Percentiles rank a stretch among this genome's conserved stretches.
These are phyloP conservation scores for Osmoderma eremita DNA, from an alignment of 2,888 invertebrate genomes.

Conservation along the genomic window DNA sequence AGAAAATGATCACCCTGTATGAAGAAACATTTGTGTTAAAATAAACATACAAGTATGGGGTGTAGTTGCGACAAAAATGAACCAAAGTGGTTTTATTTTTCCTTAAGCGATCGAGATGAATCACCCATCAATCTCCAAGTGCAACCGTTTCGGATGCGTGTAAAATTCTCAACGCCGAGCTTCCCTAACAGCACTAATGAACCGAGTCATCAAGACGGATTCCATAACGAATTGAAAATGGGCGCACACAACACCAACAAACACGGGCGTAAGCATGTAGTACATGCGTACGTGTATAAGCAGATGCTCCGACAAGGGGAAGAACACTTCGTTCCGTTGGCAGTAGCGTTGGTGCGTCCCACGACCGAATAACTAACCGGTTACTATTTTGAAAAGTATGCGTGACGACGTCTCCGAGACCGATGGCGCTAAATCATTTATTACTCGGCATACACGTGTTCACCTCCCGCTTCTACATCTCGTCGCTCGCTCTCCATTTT, in stretches of 20 bases:
- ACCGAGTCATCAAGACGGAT: slow-evolving; percentile 32
- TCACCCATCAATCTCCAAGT: neutral
- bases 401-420: slow-evolving; percentile 14
- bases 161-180: slow-evolving; percentile 26
- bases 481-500: neutral
- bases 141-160: slow-evolving; percentile 3
- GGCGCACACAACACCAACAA: neutral
- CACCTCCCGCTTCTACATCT: slow-evolving; percentile 8
- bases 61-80: no score
- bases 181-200: slow-evolving; percentile 20
- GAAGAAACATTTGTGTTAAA: no score
- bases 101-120: no score
- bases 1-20: no score
- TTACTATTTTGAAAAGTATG: slow-evolving; percentile 15
- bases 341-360: slow-evolving; percentile 7
- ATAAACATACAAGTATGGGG: no score
- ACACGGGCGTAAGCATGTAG: slow-evolving; percentile 6
- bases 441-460: slow-evolving; percentile 19
- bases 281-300: slow-evolving; percentile 1
- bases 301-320: neutral
- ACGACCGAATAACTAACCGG: slow-evolving; percentile 13
- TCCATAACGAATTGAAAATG: slow-evolving; percentile 25
- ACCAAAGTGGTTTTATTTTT: no score
- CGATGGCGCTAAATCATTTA: slow-evolving; percentile 34
- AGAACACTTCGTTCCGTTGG: slow-evolving; percentile 11